Conservation (phyloP, 1,140 invertebrate species). For the Mamestra configurata region DNA sequence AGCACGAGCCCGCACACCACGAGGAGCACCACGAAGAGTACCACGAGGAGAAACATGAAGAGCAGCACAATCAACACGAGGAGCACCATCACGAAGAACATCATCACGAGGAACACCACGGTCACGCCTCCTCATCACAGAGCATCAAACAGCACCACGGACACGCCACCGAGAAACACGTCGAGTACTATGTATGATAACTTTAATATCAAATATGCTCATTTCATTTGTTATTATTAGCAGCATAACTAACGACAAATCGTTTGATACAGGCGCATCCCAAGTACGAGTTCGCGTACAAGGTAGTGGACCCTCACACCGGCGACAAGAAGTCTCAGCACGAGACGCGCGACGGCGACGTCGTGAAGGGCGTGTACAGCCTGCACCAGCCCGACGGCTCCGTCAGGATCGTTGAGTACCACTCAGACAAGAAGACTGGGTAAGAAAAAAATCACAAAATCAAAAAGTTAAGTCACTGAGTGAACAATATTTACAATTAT, state of each 20-base stretch:
- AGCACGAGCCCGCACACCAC: background rate
- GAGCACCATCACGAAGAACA: background rate
- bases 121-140: slow-evolving; percentile 34
- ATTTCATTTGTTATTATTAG: background rate
- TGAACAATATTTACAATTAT: background rate
- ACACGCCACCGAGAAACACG: slow-evolving; percentile 27
- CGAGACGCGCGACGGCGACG: slow-evolving; percentile 88
- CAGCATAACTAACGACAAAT: background rate
- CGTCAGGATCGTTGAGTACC: slow-evolving; percentile 87
- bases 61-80: background rate
- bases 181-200: slow-evolving; percentile 55
- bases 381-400: slow-evolving; percentile 63
- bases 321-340: slow-evolving; percentile 89
- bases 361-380: slow-evolving; percentile 87
- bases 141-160: slow-evolving; percentile 44
- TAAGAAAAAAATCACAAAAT: slow-evolving; percentile 54
- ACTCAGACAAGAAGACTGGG: slow-evolving; percentile 83
- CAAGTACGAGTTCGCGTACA: slow-evolving; percentile 62
- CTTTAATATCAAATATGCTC: background rate
- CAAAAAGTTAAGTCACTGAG: too few species aligned
- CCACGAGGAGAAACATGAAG: background rate
- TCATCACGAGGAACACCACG: background rate
- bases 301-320: slow-evolving; percentile 81
- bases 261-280: slow-evolving; percentile 58
- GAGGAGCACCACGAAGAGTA: background rate